Conservation (phyloP, 2,113 vertebrate genomes). For the human (Homo sapiens) region GRCh38 chr4:161842001-161842500, state of each 20-base stretch:
- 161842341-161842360: neutral
- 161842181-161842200: neutral
- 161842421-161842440: neutral
- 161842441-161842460: neutral
- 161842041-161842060: slow-evolving; percentile 42
- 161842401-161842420: neutral
- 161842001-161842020: neutral
- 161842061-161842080: slow-evolving; percentile 26
- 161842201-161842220: neutral
- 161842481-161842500: neutral
- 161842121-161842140: slow-evolving; percentile 33
- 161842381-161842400: neutral
- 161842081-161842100: slow-evolving; percentile 52
- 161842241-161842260: neutral
- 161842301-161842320: neutral
- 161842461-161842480: neutral
- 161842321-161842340: neutral
- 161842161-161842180: neutral
- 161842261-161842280: neutral
- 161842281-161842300: neutral
- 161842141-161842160: neutral
- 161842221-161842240: neutral
- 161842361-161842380: neutral
- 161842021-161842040: neutral
- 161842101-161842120: slow-evolving; percentile 28